Percentiles rank a stretch among this genome's conserved stretches.
phyloP scores from a whole-genome alignment of 1,140 invertebrate genomes.

The Brachionus rubens region DNA sequence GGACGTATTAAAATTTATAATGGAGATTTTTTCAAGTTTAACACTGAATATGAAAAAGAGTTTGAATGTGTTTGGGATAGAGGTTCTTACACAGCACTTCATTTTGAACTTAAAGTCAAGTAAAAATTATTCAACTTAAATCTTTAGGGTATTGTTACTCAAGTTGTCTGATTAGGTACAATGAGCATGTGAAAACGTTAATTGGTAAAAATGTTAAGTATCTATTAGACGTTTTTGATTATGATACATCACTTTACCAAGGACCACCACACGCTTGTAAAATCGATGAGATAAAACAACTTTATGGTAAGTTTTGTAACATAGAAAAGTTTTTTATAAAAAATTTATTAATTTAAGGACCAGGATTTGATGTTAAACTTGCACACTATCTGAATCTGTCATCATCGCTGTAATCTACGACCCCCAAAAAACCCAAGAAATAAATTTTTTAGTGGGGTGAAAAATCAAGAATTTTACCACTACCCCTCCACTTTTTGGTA shows the following conservation, averaged over 20 bases:
- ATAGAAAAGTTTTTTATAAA: too few relatives aligned
- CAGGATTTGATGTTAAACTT: too few relatives aligned
- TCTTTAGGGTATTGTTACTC: background rate
- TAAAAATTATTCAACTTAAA: background rate
- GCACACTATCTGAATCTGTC: too few relatives aligned
- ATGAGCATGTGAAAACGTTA: constrained; percentile 6
- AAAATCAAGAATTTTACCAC: too few relatives aligned
- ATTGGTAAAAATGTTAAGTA: background rate
- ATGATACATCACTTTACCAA: constrained; percentile 11
- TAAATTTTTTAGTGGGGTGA: too few relatives aligned
- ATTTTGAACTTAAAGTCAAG: background rate
- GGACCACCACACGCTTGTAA: constrained; percentile 12
- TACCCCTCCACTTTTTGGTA: too few relatives aligned
- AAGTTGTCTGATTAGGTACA: background rate
- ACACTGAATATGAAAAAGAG: background rate
- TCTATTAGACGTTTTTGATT: constrained; percentile 34
- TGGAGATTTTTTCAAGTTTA: constrained; percentile 40
- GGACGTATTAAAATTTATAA: constrained; percentile 12
- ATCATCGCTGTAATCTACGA: too few relatives aligned
- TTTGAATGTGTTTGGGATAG: constrained; percentile 46
- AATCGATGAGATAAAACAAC: background rate
- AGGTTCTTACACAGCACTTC: constrained; percentile 17
- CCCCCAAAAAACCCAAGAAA: too few relatives aligned
- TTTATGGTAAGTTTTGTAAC: background rate
- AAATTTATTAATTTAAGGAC: background rate